Base-by-base conservation (phyloP, 2,888 invertebrate species). In the Pantelozetes paolii region DNA sequence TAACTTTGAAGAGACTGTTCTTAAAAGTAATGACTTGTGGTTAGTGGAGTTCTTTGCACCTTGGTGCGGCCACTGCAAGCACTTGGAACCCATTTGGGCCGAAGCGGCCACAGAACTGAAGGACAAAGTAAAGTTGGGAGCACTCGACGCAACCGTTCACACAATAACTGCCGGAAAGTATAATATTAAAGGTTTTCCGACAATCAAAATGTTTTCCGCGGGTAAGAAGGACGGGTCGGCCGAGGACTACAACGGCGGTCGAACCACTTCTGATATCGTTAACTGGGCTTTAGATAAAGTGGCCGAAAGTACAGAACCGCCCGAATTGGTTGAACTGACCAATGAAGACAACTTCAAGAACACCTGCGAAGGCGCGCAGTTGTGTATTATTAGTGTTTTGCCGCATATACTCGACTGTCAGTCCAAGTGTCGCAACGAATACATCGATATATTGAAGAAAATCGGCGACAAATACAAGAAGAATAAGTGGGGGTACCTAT, bases 371-470 rank as follows among this genome's bases (percentile, higher is more conserved):
- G 89, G 90, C 72, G 90, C 90, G 81, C 92, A 94, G 3, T 84
- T 97, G 13, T 98, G 98, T 83, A 88, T 98, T 45, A 88, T 99
- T 57, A 88, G 96, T 0, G 87, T 98, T 28, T 84, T 99, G 77
- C 98, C 98, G 0, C 92, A 97, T 82, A 94, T 99, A 79, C 87
- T 96, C 48, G 98, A 99, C 84, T 99, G 98, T 82, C 90, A 94
- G 82, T 90, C 95, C 0, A 86, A 90, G 54, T 98, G 98, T 82
- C 87, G 98, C 75, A 92, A 92, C 82, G 85, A 87, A n/a, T 96
- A 95, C 83, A 81, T 99, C 71, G 82, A 86, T 45, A 87, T 88
- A 1, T 85, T 98, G 5, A 86, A 85, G 20, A 84, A 85, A 0
- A 86, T 94, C 76, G 93, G 90, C 0, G 94, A 94, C 74, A 93